phyloP scores from a whole-genome alignment of 2,888 invertebrate species.

The Argyresthia goedartella region DNA sequence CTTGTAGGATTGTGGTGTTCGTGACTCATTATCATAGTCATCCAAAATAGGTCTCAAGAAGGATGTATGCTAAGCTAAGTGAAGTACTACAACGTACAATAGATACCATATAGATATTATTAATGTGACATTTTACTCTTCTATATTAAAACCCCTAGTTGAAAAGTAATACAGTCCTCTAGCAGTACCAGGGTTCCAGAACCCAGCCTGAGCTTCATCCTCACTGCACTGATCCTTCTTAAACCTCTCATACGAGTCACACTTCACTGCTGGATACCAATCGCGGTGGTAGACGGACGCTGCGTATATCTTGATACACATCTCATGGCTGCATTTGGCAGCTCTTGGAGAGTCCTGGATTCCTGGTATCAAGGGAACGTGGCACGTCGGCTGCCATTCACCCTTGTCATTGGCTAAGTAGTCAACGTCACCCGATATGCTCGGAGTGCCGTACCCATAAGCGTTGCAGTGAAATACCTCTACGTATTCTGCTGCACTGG shows the following conservation, averaged over 20 bases:
- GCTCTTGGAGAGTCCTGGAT: constrained; percentile 41
- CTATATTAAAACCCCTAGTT: not conserved
- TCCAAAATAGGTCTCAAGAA: no score
- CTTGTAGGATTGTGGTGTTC: no score
- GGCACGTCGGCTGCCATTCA: constrained; percentile 65
- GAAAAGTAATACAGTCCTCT: constrained; percentile 44
- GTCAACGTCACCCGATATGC: constrained; percentile 67
- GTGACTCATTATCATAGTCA: no score
- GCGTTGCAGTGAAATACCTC: constrained; percentile 74
- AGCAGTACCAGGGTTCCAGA: constrained; percentile 51
- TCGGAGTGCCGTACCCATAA: constrained; percentile 61
- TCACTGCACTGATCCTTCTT: constrained; percentile 36
- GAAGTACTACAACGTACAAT: no score
- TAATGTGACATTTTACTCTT: not conserved
- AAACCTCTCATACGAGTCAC: constrained; percentile 42
- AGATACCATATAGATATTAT: no score
- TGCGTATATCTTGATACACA: constrained; percentile 45
- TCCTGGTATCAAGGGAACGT: constrained; percentile 37
- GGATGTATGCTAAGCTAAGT: no score
- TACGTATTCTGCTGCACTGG: constrained; percentile 68
- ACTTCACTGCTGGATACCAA: constrained; percentile 46
- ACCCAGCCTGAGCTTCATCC: constrained; percentile 49
- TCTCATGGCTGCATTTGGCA: constrained; percentile 56
- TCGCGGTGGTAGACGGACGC: constrained; percentile 37
- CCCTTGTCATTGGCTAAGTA: constrained; percentile 73